Base-by-base conservation (phyloP, 2,113 vertebrate genomes). In the Festucalex cinctus region DNA sequence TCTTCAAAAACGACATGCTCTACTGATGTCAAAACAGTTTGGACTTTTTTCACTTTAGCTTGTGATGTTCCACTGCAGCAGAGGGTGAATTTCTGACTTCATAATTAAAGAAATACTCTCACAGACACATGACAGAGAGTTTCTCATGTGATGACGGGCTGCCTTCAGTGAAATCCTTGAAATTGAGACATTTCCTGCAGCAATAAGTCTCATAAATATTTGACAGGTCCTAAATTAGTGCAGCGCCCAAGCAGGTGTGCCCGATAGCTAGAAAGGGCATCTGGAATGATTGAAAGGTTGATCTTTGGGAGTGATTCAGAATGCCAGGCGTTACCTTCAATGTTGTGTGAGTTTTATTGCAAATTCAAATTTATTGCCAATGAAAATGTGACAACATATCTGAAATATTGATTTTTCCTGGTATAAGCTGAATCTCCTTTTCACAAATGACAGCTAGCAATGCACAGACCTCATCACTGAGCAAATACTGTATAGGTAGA, bases 191-290 rank as follows among this genome's bases (percentile, higher is more conserved):
- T 53, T 53, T 67, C 0, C 58, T 41, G 46, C 36, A 66, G 72
- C 62, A 79, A 39, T 73, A 68, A 62, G 62, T 58, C 63, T 61
- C 65, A 66, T 92, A 48, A 81, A 91, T 88, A 85, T 81, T 89
- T 88, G 39, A 90, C 32, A 12, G 77, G 0, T 61, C 57, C 48
- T 70, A 63, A 81, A 85, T 80, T 66, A 86, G 56, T 48, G 57
- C 69, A 36, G 54, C 61, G 49, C 65, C 19, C 16, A 24, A 32
- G 14, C 43, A 75, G 36, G 66, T 76, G 60, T 61, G 63, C 12
- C 3, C 28, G 58, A 60, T 36, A 28, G 35, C n/a, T 9, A 59
- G 32, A 63, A 6, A 57, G 46, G 48, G 37, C 58, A 46, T 74
- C 48, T 63, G 64, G 72, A 71, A 66, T 3, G 32, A 66, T 28